Evolutionary conservation across 1,140 invertebrate species (phyloP).

Genomic region (Pseudomyrmex pallidus): DNA sequence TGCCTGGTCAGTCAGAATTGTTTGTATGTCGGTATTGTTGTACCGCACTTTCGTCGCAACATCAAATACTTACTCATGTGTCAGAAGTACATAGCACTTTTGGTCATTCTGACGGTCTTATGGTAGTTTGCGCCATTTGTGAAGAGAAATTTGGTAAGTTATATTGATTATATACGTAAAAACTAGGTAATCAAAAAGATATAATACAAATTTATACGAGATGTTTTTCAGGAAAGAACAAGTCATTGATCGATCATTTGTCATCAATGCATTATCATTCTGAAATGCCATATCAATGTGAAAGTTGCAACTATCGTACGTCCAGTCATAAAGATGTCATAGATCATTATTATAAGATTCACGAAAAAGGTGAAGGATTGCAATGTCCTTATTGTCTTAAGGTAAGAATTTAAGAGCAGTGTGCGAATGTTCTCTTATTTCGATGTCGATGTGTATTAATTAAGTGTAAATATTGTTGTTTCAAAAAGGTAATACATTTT

Average conservation of each 20-base stretch:
- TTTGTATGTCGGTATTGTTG: conserved; percentile 83
- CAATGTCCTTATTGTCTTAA: conserved; percentile 92
- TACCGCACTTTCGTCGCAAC: conserved; percentile 81
- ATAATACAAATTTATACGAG: conserved; percentile 11
- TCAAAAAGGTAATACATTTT: conserved; percentile 75
- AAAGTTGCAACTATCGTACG: conserved; percentile 89
- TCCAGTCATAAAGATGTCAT: conserved; percentile 91
- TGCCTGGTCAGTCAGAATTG: conserved; percentile 80
- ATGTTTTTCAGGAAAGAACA: conserved; percentile 71
- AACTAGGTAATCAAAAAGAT: background rate
- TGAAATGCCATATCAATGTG: conserved; percentile 93
- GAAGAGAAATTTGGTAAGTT: conserved; percentile 86
- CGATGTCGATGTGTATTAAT: background rate
- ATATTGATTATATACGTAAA: background rate
- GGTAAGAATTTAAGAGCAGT: conserved; percentile 78
- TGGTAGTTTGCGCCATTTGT: conserved; percentile 89
- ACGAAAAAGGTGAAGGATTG: conserved; percentile 87
- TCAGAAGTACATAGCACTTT: conserved; percentile 82
- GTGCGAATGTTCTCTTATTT: background rate
- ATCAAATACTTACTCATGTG: conserved; percentile 81
- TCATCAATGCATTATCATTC: conserved; percentile 90
- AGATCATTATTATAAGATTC: conserved; percentile 90
- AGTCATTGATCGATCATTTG: conserved; percentile 90
- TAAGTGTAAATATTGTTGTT: background rate
- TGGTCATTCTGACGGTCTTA: conserved; percentile 80